phyloP scores from a whole-genome alignment of 2,113 vertebrate species.

The Myrmecobius fasciatus region DNA sequence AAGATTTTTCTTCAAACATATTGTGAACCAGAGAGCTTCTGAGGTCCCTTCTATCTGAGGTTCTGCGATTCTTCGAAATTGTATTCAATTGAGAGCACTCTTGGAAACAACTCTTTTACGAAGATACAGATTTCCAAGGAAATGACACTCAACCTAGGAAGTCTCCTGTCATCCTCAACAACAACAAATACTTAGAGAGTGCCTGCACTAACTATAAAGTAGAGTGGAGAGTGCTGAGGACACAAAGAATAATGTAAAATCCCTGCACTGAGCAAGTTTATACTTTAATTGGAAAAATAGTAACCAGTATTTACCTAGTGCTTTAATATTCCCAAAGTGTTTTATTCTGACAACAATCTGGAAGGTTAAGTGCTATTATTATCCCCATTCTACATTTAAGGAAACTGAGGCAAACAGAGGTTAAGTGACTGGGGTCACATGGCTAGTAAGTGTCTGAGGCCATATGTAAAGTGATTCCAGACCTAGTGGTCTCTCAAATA shows the following conservation, averaged over 20 bases:
- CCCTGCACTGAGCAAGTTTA: slow-evolving; percentile 21
- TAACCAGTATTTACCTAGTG: neutral
- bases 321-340: slow-evolving; percentile 21
- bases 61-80: slow-evolving; percentile 18
- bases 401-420: slow-evolving; percentile 19
- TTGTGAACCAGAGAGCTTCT: neutral
- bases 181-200: neutral
- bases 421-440: neutral
- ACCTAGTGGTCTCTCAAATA: neutral
- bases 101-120: slow-evolving; percentile 41
- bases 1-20: neutral
- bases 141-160: slow-evolving; percentile 7
- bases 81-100: slow-evolving; percentile 1
- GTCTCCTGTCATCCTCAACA: neutral
- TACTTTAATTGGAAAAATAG: slow-evolving; percentile 37
- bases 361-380: neutral
- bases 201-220: neutral
- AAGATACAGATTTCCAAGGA: slow-evolving; percentile 46
- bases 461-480: neutral
- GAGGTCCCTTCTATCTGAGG: neutral
- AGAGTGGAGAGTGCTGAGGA: neutral
- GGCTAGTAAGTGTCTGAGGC: neutral
- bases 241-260: slow-evolving; percentile 4
- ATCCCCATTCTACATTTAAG: neutral
- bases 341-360: neutral